Conservation (phyloP, 23 tunicate genomes). For the Trididemnum nubilum region DNA sequence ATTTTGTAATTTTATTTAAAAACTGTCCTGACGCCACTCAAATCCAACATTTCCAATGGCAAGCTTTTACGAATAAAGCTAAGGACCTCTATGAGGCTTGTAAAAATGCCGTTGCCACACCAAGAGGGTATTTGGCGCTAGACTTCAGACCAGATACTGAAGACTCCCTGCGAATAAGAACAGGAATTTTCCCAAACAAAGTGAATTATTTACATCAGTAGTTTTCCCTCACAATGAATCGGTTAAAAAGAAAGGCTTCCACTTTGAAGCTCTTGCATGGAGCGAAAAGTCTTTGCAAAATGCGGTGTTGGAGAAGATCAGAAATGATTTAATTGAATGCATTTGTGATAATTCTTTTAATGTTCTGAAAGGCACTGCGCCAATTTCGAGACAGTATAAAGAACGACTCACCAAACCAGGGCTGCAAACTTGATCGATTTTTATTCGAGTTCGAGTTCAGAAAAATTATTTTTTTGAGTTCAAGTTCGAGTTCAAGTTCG, state of each 20-base stretch:
- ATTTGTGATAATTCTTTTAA: neutral
- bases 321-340: neutral
- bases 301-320: neutral
- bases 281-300: neutral
- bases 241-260: neutral
- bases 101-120: neutral
- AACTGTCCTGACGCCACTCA: neutral
- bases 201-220: neutral
- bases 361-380: neutral
- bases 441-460: no score
- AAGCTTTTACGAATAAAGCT: neutral
- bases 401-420: neutral
- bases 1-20: neutral
- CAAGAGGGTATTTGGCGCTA: neutral
- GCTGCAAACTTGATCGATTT: no score
- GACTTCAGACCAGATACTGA: neutral
- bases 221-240: no score
- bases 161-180: neutral
- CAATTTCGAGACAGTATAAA: neutral
- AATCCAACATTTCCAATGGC: neutral
- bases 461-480: no score
- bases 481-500: no score
- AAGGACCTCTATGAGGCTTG: neutral
- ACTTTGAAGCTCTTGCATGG: neutral
- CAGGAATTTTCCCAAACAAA: neutral